Percentiles rank a stretch among this genome's conserved stretches.
Evolutionary conservation across 2,113 vertebrate species (phyloP).

Genomic region (Platycercus adscitus): DNA sequence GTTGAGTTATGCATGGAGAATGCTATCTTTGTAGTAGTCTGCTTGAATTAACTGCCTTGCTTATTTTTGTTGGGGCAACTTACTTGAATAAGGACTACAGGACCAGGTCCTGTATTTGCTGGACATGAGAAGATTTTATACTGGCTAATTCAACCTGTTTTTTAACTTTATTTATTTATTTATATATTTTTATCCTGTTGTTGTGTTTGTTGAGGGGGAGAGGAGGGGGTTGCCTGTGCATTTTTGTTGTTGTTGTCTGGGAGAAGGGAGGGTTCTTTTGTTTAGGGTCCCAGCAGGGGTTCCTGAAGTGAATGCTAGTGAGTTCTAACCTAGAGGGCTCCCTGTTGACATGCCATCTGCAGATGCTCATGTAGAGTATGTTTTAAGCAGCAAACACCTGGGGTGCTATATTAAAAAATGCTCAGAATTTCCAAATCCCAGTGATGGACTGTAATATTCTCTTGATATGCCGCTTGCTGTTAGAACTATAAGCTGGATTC

Average conservation of each 20-base stretch:
- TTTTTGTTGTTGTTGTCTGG: background rate
- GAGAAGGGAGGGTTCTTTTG: background rate
- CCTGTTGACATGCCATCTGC: conserved; percentile 55
- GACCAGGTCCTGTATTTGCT: background rate
- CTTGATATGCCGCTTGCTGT: conserved; percentile 49
- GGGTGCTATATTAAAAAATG: conserved; percentile 67
- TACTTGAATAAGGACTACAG: background rate
- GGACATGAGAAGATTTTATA: background rate
- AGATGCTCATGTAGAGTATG: conserved; percentile 58
- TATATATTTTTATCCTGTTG: background rate
- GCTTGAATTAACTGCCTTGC: background rate
- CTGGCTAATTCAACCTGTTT: background rate
- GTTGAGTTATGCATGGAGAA: background rate
- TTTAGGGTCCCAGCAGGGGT: background rate
- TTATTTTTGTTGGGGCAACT: background rate
- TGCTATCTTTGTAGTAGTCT: background rate
- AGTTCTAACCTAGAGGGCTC: conserved; percentile 54
- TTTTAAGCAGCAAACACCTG: conserved; percentile 62
- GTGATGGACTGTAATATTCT: conserved; percentile 55
- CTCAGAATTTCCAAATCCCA: conserved; percentile 54
- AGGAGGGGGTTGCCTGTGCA: background rate
- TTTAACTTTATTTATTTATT: background rate
- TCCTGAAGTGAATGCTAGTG: conserved; percentile 11
- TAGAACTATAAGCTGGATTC: conserved; percentile 49
- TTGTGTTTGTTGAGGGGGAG: background rate